Base-by-base conservation (phyloP, 2,113 vertebrate species). In the Gambusia holbrooki region DNA sequence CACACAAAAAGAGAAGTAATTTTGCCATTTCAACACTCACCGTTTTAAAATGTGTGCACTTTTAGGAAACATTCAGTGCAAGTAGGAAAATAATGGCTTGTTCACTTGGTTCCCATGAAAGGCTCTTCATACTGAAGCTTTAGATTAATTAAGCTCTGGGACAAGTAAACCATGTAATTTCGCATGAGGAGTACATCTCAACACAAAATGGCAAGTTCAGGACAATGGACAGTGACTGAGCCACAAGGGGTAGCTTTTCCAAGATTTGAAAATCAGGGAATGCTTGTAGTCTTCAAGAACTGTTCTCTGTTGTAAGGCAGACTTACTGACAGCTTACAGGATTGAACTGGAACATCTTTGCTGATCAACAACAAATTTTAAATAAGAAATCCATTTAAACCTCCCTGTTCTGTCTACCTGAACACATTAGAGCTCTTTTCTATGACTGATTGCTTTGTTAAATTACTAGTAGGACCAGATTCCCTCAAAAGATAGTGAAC, bases 171-270 rank as follows among this genome's bases (percentile, higher is more conserved):
- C 19, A 37, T 63, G 30, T 32, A 58, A 1, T 29, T n/a, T 29
- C 60, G 76, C 5, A 62, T 65, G 30, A 17, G 65, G 9, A 64
- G 14, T 33, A 17, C 40, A 63, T 54, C 37, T 66, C 19, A 45
- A 32, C 45, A 14, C n/a, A 27, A 71, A 62, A 62, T 62, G 19
- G 62, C 22, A 19, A 14, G 0, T 74, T 88, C 76, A 85, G 86
- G 7, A 85, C 75, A 74, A 68, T 10, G 84, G 87, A 85, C 80
- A 84, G 79, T 22, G 66, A 51, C 67, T 5, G 42, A 54, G 3
- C 25, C 27, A 48, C 27, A 30, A 22, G 4, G 5, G 22, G 51
- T 22, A 54, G 2, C 4, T 8, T 54, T 25, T 17, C 8, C 48
- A 22, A 51, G 2, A 13, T 11, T 19, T 51, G 15, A 19, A 51